Evolutionary conservation across 2,797 vertebrate species (phyloP).

Genomic region (Propithecus perrieri): DNA sequence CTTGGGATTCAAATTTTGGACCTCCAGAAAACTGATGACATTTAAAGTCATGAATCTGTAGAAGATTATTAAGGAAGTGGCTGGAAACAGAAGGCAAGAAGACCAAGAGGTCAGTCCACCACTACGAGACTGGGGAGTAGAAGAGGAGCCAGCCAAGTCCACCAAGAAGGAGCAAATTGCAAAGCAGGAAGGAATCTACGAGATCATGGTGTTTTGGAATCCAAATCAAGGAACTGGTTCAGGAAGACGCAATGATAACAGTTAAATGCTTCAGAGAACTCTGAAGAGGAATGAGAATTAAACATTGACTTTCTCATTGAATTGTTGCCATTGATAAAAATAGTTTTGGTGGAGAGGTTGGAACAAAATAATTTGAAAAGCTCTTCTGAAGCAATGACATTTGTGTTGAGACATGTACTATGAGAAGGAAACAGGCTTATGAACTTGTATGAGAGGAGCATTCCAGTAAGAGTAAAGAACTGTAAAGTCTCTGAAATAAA

Average conservation of each 20-base stretch:
- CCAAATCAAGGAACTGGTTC: no score
- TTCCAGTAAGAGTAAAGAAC: neutral
- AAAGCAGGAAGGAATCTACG: neutral
- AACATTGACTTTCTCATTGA: neutral
- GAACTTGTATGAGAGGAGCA: neutral
- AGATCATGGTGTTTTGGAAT: no score
- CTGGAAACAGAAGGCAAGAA: neutral
- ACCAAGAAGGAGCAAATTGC: neutral
- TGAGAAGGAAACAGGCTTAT: neutral
- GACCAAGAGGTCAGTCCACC: neutral
- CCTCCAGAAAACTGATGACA: neutral
- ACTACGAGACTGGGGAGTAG: neutral
- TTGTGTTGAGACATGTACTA: neutral
- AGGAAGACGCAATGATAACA: no score
- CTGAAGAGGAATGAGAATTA: neutral
- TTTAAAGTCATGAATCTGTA: neutral
- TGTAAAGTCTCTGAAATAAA: neutral
- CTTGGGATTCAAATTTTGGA: neutral
- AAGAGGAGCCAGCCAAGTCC: neutral
- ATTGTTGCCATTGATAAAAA: neutral
- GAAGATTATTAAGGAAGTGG: no score
- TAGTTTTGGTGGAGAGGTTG: neutral
- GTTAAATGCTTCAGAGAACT: no score
- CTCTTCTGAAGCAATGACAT: neutral
- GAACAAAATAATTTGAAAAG: neutral